Conservation (phyloP, 2,888 invertebrate species). For the Megamerina dolium region DNA sequence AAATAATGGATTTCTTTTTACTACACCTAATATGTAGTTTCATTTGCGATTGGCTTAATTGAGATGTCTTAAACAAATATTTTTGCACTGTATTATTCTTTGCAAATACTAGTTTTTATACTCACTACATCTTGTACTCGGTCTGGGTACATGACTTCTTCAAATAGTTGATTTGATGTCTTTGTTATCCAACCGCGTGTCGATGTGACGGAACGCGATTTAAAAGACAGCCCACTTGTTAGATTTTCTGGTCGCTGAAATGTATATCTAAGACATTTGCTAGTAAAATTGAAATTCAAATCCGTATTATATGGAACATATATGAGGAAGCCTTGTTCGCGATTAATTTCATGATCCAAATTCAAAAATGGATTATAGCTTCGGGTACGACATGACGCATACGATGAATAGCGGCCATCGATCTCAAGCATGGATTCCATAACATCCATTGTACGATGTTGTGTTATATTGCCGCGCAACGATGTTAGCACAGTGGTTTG, state of each 20-base stretch:
- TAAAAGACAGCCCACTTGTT: constrained; percentile 47
- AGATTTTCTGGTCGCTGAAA: constrained; percentile 45
- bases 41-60: too few relatives aligned
- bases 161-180: constrained; percentile 36
- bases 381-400: constrained; percentile 50
- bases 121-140: constrained; percentile 41
- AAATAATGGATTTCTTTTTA: too few relatives aligned
- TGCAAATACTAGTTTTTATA: not conserved
- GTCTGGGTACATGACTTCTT: constrained; percentile 44
- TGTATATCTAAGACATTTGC: constrained; percentile 38
- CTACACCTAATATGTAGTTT: too few relatives aligned
- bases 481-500: constrained; percentile 55
- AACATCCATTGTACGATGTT: constrained; percentile 53
- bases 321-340: constrained; percentile 63
- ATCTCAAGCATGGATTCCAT: constrained; percentile 59
- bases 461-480: constrained; percentile 63
- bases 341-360: constrained; percentile 60
- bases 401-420: constrained; percentile 56
- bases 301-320: constrained; percentile 58
- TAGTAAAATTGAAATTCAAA: constrained; percentile 38
- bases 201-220: constrained; percentile 46
- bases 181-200: constrained; percentile 45
- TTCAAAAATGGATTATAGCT: constrained; percentile 61
- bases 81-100: too few relatives aligned
- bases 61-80: too few relatives aligned